Evolutionary conservation across 2,113 vertebrate genomes (phyloP).

Genomic region (Hyla sarda): DNA sequence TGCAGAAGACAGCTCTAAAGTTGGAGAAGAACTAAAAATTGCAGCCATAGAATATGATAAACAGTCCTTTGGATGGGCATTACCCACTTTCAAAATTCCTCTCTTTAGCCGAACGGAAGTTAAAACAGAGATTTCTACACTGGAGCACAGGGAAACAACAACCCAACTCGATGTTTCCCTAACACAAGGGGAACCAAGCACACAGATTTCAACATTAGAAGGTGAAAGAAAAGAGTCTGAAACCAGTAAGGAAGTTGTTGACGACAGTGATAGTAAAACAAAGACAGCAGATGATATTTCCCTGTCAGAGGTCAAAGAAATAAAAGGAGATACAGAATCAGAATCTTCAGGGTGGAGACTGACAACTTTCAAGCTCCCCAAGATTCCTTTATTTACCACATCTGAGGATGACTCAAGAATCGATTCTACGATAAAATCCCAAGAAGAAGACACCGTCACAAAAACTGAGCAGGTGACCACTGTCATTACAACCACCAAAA

Average conservation of each 20-base stretch:
- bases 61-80: neutral
- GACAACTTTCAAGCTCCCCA: neutral
- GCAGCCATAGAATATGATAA: neutral
- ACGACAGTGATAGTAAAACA: neutral
- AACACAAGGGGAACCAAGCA: neutral
- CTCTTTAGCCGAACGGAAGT: neutral
- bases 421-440: neutral
- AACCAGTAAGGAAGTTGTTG: no score
- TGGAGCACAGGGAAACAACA: neutral
- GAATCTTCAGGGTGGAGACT: neutral
- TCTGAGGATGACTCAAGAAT: neutral
- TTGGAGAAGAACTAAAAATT: neutral
- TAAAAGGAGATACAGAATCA: neutral
- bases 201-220: neutral
- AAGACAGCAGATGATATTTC: neutral
- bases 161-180: neutral
- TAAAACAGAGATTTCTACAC: neutral
- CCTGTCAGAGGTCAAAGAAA: neutral
- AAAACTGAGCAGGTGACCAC: neutral
- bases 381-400: neutral
- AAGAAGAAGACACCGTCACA: neutral
- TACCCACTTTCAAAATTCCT: slow-evolving; percentile 24
- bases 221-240: neutral
- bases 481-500: neutral
- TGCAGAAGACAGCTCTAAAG: no score